Base-by-base conservation (phyloP, 2,113 vertebrate species). In the Cephalopholis sonnerati region DNA sequence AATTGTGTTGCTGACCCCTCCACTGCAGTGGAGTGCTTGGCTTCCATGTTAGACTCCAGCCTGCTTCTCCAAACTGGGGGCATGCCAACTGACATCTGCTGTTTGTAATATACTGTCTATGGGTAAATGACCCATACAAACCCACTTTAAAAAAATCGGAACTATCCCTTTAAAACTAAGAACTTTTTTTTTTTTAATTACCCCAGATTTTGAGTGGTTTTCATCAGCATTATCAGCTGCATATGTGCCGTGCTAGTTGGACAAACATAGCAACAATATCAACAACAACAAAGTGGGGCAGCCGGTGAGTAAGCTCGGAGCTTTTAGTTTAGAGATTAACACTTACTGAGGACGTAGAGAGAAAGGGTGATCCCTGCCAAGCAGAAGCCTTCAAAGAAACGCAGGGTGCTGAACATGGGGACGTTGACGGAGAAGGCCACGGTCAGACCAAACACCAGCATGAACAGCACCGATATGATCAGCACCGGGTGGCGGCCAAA, bases 311-410 rank as follows among this genome's bases (percentile, higher is more conserved):
- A 48, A 58, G 16, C 46, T 39, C n/a, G 55, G 41, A 44, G 32
- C 36, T 27, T 39, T 46, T 10, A 73, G 29, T 15, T 25, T 12
- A 74, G 12, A 41, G 54, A 27, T 63, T 5, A 39, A 66, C 90
- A 98, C 98, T 99, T 92, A 99, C 98, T 94, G 85, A 99, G 93
- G 39, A 97, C 97, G 0, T 97, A 99, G 87, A 99, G 93, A 9
- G 97, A 97, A 48, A 99, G 97, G 17, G 94, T 95, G 90, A 99
- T 97, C 80, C 98, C 98, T 64, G 98, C 97, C 91, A 99, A 95
- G 92, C 97, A 98, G 93, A 99, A 99, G 65, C 98, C 98, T 93
- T 99, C 98, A 27, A 99, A 99, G 96, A 99, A 99, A 81, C 98
- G 97, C 93, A 99, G 95, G 24, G 98, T 99, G 97, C 97, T 98